phyloP scores from a whole-genome alignment of 2,888 invertebrate genomes.

The Drosophila engyochracea region DNA sequence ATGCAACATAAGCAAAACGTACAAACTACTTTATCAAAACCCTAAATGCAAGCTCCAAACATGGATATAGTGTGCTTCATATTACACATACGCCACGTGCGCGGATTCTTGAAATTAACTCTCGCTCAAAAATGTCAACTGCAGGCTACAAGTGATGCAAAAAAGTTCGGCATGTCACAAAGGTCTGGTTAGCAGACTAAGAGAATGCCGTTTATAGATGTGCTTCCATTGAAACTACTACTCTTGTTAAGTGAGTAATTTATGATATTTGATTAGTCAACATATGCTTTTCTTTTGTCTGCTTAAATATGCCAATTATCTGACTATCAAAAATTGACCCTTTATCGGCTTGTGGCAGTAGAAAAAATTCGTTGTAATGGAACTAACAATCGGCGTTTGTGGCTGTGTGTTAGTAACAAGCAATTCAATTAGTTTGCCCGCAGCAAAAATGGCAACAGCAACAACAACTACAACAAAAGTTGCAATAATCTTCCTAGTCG shows the following conservation, averaged over 20 bases:
- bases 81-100: conserved; percentile 63
- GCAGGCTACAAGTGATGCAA: conserved; percentile 28
- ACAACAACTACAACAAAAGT: conserved; percentile 36
- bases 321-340: not conserved
- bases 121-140: conserved; percentile 40
- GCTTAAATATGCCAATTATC: not conserved
- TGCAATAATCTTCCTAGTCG: conserved; percentile 59
- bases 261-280: not conserved
- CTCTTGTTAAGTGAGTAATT: not conserved
- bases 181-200: not conserved
- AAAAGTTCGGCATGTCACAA: conserved; percentile 10
- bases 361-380: conserved; percentile 2
- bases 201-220: not conserved
- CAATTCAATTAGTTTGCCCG: conserved; percentile 58
- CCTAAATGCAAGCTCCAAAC: conserved; percentile 44
- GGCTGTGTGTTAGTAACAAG: conserved; percentile 52
- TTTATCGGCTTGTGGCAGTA: conserved; percentile 1
- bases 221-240: not conserved
- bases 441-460: conserved; percentile 44
- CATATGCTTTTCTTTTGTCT: not conserved
- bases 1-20: conserved; percentile 33
- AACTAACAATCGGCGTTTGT: conserved; percentile 37
- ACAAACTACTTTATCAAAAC: conserved; percentile 61
- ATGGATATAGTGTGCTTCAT: conserved; percentile 12
- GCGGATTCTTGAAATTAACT: conserved; percentile 39